These are phyloP conservation scores for Lithosia quadra DNA, from an alignment of 2,888 invertebrate species.

Conservation along the genomic window DNA sequence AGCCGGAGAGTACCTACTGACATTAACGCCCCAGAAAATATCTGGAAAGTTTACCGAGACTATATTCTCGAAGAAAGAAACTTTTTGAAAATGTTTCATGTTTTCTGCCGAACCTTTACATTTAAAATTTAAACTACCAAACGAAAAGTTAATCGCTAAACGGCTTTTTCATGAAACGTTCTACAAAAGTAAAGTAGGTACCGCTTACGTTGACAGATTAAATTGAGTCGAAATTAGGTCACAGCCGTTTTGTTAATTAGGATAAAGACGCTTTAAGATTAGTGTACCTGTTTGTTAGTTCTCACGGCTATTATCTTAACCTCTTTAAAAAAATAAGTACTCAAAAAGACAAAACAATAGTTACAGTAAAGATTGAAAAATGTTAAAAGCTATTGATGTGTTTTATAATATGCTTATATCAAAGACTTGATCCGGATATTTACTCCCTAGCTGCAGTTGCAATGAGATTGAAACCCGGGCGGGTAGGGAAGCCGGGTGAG, in stretches of 20 bases:
- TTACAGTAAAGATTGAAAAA: background rate
- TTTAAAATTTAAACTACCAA: background rate
- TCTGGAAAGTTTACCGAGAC: constrained; percentile 19
- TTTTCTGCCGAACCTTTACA: background rate
- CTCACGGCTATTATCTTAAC: background rate
- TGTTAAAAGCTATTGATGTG: background rate
- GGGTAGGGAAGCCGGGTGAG: constrained; percentile 38
- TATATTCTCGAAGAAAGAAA: background rate
- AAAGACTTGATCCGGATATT: constrained; percentile 22
- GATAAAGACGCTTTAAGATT: constrained; percentile 11
- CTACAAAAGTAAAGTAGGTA: background rate
- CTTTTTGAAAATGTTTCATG: background rate
- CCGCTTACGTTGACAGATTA: constrained; percentile 10
- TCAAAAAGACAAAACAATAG: background rate
- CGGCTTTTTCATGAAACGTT: background rate
- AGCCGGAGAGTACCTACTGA: constrained; percentile 31
- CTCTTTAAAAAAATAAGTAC: background rate
- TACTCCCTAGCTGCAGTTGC: constrained; percentile 52
- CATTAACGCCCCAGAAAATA: constrained; percentile 36
- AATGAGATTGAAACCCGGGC: constrained; percentile 40
- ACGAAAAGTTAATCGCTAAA: background rate
- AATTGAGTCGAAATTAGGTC: constrained; percentile 21
- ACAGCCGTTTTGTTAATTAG: constrained; percentile 13
- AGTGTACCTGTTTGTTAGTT: background rate
- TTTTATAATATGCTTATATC: constrained; percentile 17